Evolutionary conservation across 2,888 invertebrate species (phyloP).

Genomic region (Lithophane socia): DNA sequence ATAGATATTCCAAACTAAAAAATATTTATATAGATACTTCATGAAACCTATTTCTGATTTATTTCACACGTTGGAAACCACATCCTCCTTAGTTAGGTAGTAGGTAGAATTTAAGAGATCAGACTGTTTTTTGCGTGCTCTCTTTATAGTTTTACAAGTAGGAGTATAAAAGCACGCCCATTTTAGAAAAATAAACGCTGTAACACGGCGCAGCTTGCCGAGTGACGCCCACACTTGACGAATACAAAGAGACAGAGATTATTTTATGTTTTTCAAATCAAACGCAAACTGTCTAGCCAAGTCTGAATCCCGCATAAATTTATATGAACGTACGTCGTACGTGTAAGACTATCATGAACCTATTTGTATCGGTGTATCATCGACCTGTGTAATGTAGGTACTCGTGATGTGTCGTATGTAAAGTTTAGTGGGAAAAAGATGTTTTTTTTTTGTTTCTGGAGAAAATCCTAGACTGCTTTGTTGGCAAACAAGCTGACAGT

Average conservation of each 20-base stretch:
- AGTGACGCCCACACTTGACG: slow-evolving; percentile 40
- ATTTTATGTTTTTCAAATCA: slow-evolving; percentile 48
- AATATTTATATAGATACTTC: not conserved
- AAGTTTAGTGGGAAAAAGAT: not conserved
- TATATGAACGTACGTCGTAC: not conserved
- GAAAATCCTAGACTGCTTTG: not conserved
- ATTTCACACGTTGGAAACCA: not conserved
- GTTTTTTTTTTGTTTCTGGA: not conserved
- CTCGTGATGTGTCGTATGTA: not conserved
- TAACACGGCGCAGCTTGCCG: slow-evolving; percentile 26
- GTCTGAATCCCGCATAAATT: not conserved
- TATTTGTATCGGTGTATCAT: not conserved
- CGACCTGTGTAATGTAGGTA: not conserved
- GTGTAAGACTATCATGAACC: not conserved
- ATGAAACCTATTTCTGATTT: not conserved
- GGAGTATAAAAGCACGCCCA: slow-evolving; percentile 21
- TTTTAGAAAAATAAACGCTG: slow-evolving; percentile 45
- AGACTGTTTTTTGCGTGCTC: not conserved
- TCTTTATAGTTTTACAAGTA: slow-evolving; percentile 41
- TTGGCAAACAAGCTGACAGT: not conserved
- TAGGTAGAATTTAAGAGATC: not conserved
- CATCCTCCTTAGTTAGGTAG: not conserved
- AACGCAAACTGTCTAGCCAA: slow-evolving; percentile 30
- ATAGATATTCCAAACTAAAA: not conserved
- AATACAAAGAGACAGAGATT: slow-evolving; percentile 51